Evolutionary conservation across 53 echinoderm and acorn worm species (phyloP).

Genomic region (Henricia sp.): DNA sequence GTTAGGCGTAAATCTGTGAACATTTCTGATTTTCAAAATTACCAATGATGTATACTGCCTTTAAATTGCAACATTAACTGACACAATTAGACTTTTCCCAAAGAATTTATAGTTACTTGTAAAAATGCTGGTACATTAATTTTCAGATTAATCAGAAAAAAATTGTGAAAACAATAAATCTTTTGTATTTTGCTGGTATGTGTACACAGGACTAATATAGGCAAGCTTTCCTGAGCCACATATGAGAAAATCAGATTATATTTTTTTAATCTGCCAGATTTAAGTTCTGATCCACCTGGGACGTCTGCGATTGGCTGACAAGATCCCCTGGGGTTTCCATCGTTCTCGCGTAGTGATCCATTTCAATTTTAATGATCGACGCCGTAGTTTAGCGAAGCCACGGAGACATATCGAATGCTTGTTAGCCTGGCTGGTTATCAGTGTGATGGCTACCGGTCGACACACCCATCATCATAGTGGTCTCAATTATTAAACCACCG

Average conservation of each 20-base stretch:
- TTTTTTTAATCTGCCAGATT: neutral
- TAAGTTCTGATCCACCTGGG: neutral
- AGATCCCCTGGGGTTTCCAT: neutral
- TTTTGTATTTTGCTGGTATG: too few species aligned
- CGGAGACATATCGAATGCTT: constrained; percentile 19
- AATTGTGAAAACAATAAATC: too few species aligned
- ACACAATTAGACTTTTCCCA: too few species aligned
- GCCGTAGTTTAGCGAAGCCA: neutral
- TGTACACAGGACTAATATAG: too few species aligned
- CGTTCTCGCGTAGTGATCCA: neutral
- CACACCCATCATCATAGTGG: constrained; percentile 30
- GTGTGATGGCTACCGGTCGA: neutral
- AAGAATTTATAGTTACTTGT: too few species aligned
- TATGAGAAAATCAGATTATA: too few species aligned
- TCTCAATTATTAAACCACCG: constrained; percentile 39
- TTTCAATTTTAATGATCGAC: constrained; percentile 49
- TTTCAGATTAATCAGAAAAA: too few species aligned
- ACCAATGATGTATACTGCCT: too few species aligned
- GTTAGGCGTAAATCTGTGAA: too few species aligned
- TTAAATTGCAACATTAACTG: too few species aligned
- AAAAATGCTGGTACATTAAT: too few species aligned
- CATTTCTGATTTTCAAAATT: too few species aligned
- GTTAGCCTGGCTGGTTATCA: neutral
- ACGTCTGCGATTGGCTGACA: neutral
- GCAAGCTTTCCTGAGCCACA: neutral